Percentiles rank a stretch among this genome's conserved stretches.
phyloP scores from a whole-genome alignment of 1,140 invertebrate species.

The Probaryconus sp. region DNA sequence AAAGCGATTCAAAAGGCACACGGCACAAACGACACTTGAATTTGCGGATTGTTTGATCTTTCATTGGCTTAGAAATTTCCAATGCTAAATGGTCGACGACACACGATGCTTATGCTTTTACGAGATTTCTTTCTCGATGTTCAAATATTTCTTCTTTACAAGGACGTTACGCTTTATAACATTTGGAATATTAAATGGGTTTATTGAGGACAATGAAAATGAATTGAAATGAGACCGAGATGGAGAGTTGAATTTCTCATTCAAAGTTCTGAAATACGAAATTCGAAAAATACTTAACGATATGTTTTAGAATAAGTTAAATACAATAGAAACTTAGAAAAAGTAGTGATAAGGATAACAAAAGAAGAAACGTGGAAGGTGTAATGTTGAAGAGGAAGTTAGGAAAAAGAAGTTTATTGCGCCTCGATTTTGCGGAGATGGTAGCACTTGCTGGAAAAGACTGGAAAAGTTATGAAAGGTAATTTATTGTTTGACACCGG shows the following conservation, averaged over 20 bases:
- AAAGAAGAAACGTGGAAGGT: conserved; percentile 1
- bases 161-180: too few species aligned
- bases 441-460: conserved; percentile 54
- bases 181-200: too few species aligned
- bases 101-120: neutral
- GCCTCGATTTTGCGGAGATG: conserved; percentile 52
- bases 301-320: too few species aligned
- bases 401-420: conserved; percentile 46
- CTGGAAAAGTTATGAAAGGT: conserved; percentile 62
- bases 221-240: too few species aligned
- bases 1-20: conserved; percentile 12
- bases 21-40: conserved; percentile 5
- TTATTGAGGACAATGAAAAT: too few species aligned
- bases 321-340: conserved; percentile 16
- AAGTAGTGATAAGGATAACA: conserved; percentile 4
- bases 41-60: conserved; percentile 37
- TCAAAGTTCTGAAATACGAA: too few species aligned
- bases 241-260: too few species aligned
- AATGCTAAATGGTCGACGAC: conserved; percentile 11
- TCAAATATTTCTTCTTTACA: too few species aligned
- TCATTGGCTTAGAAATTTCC: conserved; percentile 41
- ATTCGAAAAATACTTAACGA: too few species aligned
- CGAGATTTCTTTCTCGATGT: neutral
- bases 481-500: conserved; percentile 62
- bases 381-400: neutral